phyloP scores from a whole-genome alignment of 2,797 vertebrate species.

The Onychomys arenicola region DNA sequence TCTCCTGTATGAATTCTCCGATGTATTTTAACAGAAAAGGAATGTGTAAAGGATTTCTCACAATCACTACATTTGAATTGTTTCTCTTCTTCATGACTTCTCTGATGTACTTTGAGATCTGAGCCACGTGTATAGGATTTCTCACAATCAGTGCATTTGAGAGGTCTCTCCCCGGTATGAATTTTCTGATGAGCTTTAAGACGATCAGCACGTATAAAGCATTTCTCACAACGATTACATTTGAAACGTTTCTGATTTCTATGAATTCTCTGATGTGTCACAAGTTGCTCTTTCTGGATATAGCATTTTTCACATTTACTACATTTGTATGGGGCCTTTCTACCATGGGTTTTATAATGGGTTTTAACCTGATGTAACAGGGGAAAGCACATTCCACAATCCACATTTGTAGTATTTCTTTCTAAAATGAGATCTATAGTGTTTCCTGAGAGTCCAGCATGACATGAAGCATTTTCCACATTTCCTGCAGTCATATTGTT shows the following conservation, averaged over 20 bases:
- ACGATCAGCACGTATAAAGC: accelerated
- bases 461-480: too few species aligned
- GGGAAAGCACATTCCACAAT: neutral
- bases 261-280: neutral
- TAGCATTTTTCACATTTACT: neutral
- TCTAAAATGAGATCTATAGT: too few species aligned
- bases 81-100: too few species aligned
- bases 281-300: neutral
- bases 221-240: neutral
- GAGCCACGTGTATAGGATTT: too few species aligned
- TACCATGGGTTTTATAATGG: neutral
- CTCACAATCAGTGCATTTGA: neutral
- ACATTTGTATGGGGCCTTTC: neutral
- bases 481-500: too few species aligned
- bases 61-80: too few species aligned
- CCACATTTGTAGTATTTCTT: too few species aligned
- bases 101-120: too few species aligned
- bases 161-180: neutral
- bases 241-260: neutral
- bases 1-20: too few species aligned
- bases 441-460: too few species aligned
- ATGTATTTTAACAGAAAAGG: too few species aligned
- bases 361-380: neutral
- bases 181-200: neutral
- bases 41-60: too few species aligned